These are phyloP conservation scores for Cryptomyrus ogoouensis DNA, from an alignment of 2,113 vertebrate species.

Conservation along the genomic window DNA sequence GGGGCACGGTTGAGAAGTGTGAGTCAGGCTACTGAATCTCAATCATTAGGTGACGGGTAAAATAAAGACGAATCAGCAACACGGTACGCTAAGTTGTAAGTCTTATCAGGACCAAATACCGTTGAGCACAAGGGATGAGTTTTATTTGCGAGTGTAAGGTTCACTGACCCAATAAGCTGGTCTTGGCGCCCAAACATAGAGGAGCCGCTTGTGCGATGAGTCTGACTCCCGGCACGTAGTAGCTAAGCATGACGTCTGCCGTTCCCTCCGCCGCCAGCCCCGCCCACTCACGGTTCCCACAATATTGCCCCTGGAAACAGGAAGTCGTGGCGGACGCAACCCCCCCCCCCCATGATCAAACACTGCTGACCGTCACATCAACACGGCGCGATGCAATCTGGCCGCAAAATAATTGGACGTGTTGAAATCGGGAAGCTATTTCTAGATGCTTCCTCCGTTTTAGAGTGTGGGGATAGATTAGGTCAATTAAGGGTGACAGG, in stretches of 20 bases:
- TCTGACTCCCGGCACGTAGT: constrained; percentile 66
- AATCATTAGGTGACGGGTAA: background rate
- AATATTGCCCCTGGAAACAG: constrained; percentile 56
- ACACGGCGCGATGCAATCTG: constrained; percentile 62
- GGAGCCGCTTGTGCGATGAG: constrained; percentile 51
- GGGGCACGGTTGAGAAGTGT: no score
- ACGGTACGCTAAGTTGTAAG: background rate
- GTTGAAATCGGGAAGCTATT: constrained; percentile 65
- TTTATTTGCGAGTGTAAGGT: background rate
- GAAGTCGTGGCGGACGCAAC: constrained; percentile 72
- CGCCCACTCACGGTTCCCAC: constrained; percentile 60
- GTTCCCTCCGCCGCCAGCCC: constrained; percentile 41
- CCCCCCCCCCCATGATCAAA: constrained; percentile 58
- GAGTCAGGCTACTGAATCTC: background rate
- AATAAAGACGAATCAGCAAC: background rate
- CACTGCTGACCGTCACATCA: constrained; percentile 57
- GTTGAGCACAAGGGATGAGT: background rate
- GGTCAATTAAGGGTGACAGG: constrained; percentile 62
- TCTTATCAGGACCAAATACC: background rate
- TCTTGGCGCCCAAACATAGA: constrained; percentile 60
- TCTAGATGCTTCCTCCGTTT: constrained; percentile 66
- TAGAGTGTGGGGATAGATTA: constrained; percentile 54
- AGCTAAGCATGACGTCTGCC: constrained; percentile 28
- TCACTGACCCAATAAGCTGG: background rate
- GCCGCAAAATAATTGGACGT: constrained; percentile 58